Evolutionary conservation across 2,888 invertebrate genomes (phyloP).

Genomic region (Euzophera pinguis): DNA sequence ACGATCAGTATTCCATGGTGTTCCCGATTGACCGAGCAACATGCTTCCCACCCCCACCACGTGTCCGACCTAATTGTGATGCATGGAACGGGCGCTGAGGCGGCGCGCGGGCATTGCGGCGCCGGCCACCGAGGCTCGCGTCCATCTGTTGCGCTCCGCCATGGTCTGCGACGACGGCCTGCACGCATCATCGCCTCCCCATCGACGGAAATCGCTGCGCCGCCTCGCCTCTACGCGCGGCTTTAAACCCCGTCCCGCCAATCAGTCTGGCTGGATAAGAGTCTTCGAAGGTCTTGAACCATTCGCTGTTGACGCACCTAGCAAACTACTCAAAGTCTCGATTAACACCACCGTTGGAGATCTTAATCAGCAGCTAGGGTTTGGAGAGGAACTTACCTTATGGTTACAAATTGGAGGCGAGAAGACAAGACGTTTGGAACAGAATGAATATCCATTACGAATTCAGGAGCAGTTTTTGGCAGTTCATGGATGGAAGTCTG

Average conservation of each 20-base stretch:
- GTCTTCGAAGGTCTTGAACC: constrained; percentile 80
- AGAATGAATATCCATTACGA: constrained; percentile 77
- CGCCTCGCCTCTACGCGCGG: constrained; percentile 75
- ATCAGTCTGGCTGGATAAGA: constrained; percentile 80
- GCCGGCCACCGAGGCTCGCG: constrained; percentile 54
- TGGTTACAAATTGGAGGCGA: constrained; percentile 81
- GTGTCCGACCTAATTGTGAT: constrained; percentile 72
- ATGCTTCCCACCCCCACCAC: constrained; percentile 78
- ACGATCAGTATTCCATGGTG: constrained; percentile 57
- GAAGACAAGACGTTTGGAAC: constrained; percentile 73
- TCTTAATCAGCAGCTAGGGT: constrained; percentile 68
- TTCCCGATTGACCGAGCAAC: constrained; percentile 71
- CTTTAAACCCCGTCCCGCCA: constrained; percentile 51
- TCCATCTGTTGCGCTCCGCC: constrained; percentile 59
- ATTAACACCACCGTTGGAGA: constrained; percentile 79
- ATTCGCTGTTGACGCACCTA: constrained; percentile 71
- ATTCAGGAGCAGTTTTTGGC: constrained; percentile 82
- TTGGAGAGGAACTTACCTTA: constrained; percentile 67
- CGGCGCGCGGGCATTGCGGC: constrained; percentile 57
- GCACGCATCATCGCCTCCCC: constrained; percentile 73
- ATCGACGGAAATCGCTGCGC: constrained; percentile 67
- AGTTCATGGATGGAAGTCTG: constrained; percentile 80
- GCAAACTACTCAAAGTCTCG: constrained; percentile 78
- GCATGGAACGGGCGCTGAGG: constrained; percentile 54
- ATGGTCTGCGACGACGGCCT: constrained; percentile 74